Base-by-base conservation (phyloP, 2,113 vertebrate genomes). In the Ceyx melanurus region DNA sequence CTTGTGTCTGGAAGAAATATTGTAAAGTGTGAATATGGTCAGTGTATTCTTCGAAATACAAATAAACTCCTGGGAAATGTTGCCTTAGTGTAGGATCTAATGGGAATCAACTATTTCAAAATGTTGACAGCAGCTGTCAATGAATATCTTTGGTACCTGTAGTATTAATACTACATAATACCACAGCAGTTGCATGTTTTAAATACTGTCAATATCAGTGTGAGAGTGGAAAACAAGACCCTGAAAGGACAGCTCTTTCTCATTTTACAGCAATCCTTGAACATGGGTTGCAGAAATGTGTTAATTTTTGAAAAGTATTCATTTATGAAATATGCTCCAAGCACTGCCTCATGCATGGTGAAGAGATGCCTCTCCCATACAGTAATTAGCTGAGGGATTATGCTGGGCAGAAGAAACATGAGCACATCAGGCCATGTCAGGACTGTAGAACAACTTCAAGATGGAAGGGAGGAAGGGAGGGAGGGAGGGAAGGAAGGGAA, bases 1-100 rank as follows among this genome's bases (percentile, higher is more conserved):
- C 57, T 85, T 72, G 65, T 75, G 95, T 92, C 78, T 82, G 79
- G 85, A 91, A 96, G 91, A 95, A 91, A 84, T 95, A 88, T 66
- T 91, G 83, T 31, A 82, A 90, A 94, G 77, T 29, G 42, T 65
- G 90, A 93, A 73, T 60, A 60, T 31, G 88, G 93, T 93, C 94
- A 91, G 45, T 50, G 57, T 77, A 60, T 46, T 81, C 66, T 91
- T 9, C 90, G 82, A 92, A 96, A 94, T 71, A 89, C 75, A 95
- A 74, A 93, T 79, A 85, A 80, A 67, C 58, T 64, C 56, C n/a
- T 3, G 29, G 78, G 91, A 90, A 92, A 75, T n/a, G 74, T 83
- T 82, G 89, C 85, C 71, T 74, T 57, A 42, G 50, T 16, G 48
- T 10, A 65, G 88, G 54, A 66, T 66, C 77, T 86, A 74, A 57